A percentile compares a stretch with the other conserved stretches of the same genome.
phyloP scores from a whole-genome alignment of 2,797 vertebrate species.

The Melanotaenia nigrans region DNA sequence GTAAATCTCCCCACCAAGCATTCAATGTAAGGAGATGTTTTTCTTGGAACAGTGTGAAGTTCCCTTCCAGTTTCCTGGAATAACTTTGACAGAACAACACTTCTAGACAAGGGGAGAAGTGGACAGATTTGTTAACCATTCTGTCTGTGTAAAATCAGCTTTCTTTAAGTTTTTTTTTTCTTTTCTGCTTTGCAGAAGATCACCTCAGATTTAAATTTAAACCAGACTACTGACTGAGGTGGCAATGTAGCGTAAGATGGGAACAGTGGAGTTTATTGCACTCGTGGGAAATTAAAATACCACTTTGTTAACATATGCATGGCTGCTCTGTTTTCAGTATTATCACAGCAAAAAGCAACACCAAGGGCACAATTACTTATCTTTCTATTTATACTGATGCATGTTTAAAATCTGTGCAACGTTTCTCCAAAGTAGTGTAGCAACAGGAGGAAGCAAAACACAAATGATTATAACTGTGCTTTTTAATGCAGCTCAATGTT shows the following conservation, averaged over 20 bases:
- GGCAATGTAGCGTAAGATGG: not conserved
- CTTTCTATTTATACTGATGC: conserved; percentile 25
- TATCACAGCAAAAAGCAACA: conserved; percentile 11
- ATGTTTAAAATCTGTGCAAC: conserved; percentile 22
- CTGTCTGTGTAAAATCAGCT: not conserved
- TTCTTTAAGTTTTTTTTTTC: not conserved
- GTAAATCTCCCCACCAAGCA: no score
- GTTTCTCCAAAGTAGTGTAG: conserved; percentile 27
- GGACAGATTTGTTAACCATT: not conserved
- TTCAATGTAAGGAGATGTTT: no score
- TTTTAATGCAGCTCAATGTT: conserved; percentile 4
- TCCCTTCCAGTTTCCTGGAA: not conserved
- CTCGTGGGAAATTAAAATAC: conserved; percentile 1
- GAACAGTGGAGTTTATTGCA: not conserved
- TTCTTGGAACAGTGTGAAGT: no score
- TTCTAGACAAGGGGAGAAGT: not conserved
- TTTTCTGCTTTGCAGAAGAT: not conserved
- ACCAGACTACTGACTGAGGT: not conserved
- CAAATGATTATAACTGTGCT: not conserved
- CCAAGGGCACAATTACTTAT: not conserved
- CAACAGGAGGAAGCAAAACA: conserved; percentile 6
- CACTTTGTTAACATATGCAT: not conserved
- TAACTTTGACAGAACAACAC: not conserved
- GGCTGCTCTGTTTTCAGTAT: not conserved
- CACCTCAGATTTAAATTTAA: not conserved